A percentile compares a stretch with the other conserved stretches of the same genome.
Evolutionary conservation across 2,113 vertebrate species (phyloP).

Genomic region (Bufo bufo): DNA sequence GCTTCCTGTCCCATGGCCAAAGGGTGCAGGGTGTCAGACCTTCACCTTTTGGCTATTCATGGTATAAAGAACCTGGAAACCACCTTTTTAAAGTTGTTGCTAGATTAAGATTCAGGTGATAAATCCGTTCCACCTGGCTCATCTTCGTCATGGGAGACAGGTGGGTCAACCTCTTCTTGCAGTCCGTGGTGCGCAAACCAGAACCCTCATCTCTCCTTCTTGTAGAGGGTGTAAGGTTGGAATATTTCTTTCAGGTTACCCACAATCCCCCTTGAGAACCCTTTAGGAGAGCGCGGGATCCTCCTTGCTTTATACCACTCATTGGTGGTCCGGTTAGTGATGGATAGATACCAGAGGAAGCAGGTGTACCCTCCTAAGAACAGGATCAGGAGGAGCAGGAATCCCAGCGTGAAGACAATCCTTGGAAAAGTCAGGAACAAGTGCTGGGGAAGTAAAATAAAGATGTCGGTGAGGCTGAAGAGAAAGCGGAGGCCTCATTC

Average conservation of each 20-base stretch:
- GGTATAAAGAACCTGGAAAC: too few species aligned
- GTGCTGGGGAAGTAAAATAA: conserved; percentile 72
- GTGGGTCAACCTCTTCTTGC: too few species aligned
- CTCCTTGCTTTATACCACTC: conserved; percentile 85
- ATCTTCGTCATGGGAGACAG: too few species aligned
- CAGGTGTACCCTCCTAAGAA: conserved; percentile 83
- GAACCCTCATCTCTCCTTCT: neutral
- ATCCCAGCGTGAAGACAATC: conserved; percentile 91
- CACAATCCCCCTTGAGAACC: conserved; percentile 79
- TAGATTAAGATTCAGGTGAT: too few species aligned
- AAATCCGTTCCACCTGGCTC: too few species aligned
- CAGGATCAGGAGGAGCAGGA: conserved; percentile 81
- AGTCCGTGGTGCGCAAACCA: too few species aligned
- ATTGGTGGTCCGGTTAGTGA: conserved; percentile 89
- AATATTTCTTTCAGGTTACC: conserved; percentile 86
- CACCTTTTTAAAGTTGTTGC: too few species aligned
- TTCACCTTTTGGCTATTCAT: too few species aligned
- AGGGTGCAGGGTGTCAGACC: too few species aligned
- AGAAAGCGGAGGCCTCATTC: too few species aligned
- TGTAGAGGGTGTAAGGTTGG: conserved; percentile 63
- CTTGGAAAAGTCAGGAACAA: conserved; percentile 93
- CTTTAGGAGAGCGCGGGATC: conserved; percentile 63
- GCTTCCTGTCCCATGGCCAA: too few species aligned
- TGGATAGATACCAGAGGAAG: conserved; percentile 80
- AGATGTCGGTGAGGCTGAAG: too few species aligned